A percentile compares a stretch with the other conserved stretches of the same genome.
These are phyloP conservation scores for Orientallactaga sibirica DNA, from an alignment of 2,797 vertebrate genomes.

Conservation along the genomic window DNA sequence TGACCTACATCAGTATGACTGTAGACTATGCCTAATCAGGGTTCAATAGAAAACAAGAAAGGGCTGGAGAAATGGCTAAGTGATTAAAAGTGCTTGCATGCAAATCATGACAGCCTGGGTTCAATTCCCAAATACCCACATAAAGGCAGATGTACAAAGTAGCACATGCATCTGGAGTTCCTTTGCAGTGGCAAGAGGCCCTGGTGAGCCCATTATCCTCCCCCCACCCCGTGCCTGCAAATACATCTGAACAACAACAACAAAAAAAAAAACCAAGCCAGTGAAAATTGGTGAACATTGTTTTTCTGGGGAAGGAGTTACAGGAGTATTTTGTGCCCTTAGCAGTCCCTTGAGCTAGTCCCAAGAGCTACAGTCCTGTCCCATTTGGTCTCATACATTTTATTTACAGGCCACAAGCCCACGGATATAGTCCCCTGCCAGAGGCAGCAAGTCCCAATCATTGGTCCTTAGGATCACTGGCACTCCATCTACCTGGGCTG, in stretches of 20 bases:
- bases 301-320: neutral
- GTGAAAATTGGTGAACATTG: neutral
- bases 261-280: neutral
- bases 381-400: neutral
- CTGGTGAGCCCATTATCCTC: too few species aligned
- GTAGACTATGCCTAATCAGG: neutral
- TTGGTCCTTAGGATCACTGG: slow-evolving; percentile 91
- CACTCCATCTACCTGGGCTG: slow-evolving; percentile 85
- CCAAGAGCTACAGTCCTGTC: neutral
- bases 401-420: slow-evolving; percentile 60
- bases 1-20: neutral
- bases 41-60: slow-evolving; percentile 21
- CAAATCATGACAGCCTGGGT: too few species aligned
- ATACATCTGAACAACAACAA: too few species aligned
- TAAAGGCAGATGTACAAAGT: too few species aligned
- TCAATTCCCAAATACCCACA: too few species aligned
- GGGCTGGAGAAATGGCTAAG: too few species aligned
- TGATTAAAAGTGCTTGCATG: too few species aligned
- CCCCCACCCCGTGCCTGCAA: too few species aligned
- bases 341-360: neutral
- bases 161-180: too few species aligned
- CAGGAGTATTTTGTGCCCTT: neutral
- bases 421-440: slow-evolving; percentile 89
- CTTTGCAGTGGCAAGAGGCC: too few species aligned
- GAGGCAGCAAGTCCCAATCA: slow-evolving; percentile 91